A percentile compares a stretch with the other conserved stretches of the same genome.
Evolutionary conservation across 2,113 vertebrate genomes (phyloP).

Genomic region (Toxostoma redivivum): DNA sequence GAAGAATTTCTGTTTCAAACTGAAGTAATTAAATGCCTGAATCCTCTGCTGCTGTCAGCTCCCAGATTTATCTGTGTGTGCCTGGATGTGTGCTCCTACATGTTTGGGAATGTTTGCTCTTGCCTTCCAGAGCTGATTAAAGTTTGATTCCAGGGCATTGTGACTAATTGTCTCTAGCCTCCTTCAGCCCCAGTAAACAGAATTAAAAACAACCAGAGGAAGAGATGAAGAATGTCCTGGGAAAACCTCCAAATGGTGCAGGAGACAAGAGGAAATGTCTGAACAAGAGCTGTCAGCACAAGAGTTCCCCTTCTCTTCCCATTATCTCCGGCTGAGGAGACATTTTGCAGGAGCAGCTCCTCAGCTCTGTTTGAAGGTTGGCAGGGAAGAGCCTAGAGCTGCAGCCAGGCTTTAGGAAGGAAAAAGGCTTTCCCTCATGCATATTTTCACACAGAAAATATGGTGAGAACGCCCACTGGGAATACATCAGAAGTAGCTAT

Average conservation of each 20-base stretch:
- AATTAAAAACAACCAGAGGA: conserved; percentile 54
- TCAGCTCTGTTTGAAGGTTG: neutral
- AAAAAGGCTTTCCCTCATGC: neutral
- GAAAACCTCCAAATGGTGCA: conserved; percentile 56
- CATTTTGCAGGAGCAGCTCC: neutral
- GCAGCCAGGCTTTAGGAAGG: neutral
- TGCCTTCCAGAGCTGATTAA: conserved; percentile 42
- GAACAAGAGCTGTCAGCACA: conserved; percentile 26
- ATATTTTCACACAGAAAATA: neutral
- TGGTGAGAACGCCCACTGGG: neutral
- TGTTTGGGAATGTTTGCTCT: conserved; percentile 11
- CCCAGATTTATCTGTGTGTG: neutral
- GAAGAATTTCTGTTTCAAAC: neutral
- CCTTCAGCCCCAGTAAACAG: conserved; percentile 57
- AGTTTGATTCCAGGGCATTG: conserved; percentile 45
- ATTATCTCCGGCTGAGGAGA: neutral
- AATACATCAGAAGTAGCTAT: neutral
- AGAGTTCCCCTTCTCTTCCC: conserved; percentile 1
- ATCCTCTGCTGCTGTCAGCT: neutral
- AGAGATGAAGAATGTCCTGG: conserved; percentile 59
- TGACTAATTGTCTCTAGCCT: conserved; percentile 45
- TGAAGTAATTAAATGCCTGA: neutral
- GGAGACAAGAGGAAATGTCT: conserved; percentile 27
- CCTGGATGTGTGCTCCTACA: neutral
- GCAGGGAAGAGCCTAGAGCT: neutral